These are phyloP conservation scores for Cyanocitta stelleri DNA, from an alignment of 2,113 vertebrate genomes.

Conservation along the genomic window DNA sequence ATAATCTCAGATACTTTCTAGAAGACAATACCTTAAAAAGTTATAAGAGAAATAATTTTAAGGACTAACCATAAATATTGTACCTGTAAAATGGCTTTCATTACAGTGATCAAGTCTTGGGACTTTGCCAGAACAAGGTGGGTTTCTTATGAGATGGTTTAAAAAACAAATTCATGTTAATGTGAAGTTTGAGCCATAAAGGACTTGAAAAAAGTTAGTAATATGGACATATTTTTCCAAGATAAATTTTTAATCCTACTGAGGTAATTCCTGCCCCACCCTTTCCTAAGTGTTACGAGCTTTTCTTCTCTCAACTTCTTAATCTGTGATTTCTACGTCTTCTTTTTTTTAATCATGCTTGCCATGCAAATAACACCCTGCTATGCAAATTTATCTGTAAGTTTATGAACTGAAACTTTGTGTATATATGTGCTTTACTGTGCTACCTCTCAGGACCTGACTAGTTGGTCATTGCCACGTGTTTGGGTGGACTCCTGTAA, in stretches of 20 bases:
- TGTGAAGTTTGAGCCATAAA: background rate
- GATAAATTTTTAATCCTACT: background rate
- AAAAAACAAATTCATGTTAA: background rate
- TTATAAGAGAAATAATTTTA: background rate
- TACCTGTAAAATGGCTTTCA: background rate
- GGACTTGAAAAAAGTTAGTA: background rate
- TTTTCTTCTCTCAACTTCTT: background rate
- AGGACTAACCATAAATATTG: background rate
- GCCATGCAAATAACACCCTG: background rate
- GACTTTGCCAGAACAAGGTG: background rate
- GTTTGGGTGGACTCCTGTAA: background rate
- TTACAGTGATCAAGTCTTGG: background rate
- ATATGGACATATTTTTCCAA: background rate
- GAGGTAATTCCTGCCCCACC: background rate
- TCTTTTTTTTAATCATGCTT: background rate
- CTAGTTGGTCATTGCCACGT: background rate
- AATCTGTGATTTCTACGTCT: background rate
- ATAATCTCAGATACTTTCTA: background rate
- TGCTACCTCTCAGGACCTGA: background rate
- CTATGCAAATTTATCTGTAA: background rate
- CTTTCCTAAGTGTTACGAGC: background rate
- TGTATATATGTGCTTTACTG: background rate
- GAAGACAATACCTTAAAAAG: background rate
- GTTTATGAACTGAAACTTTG: background rate
- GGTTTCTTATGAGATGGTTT: background rate